These are phyloP conservation scores for Druon quercuslanigerum DNA, from an alignment of 1,140 invertebrate genomes.

Conservation along the genomic window DNA sequence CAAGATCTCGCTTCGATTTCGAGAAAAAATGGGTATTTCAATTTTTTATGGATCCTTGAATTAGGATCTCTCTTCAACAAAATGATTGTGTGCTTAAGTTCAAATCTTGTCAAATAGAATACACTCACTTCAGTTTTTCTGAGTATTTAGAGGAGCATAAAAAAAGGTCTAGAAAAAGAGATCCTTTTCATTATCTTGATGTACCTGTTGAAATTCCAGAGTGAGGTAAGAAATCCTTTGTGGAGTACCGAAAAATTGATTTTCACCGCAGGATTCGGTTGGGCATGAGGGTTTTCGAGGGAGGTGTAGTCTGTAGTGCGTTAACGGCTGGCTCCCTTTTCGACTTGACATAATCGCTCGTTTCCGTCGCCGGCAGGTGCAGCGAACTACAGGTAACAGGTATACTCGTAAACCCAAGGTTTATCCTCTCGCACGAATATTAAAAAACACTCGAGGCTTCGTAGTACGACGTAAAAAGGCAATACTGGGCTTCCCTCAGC, in stretches of 20 bases:
- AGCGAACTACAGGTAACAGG: slow-evolving; percentile 5
- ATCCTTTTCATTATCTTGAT: neutral
- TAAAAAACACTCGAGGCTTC: slow-evolving; percentile 16
- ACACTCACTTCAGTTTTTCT: no score
- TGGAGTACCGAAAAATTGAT: slow-evolving; percentile 26
- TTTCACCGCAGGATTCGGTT: slow-evolving; percentile 25
- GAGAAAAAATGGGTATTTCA: no score
- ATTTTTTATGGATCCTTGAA: no score
- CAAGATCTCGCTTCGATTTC: no score
- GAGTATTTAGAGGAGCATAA: neutral
- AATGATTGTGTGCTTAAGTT: no score
- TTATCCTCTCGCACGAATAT: slow-evolving; percentile 29
- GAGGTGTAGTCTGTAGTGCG: slow-evolving; percentile 11
- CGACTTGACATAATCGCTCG: slow-evolving; percentile 16
- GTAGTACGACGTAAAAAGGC: neutral
- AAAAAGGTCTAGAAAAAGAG: neutral
- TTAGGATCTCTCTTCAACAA: no score
- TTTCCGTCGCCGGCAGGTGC: slow-evolving; percentile 28
- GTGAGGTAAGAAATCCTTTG: slow-evolving; percentile 17
- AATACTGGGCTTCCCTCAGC: neutral
- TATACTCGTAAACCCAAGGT: slow-evolving; percentile 20
- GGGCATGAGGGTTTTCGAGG: neutral
- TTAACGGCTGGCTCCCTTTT: slow-evolving; percentile 20
- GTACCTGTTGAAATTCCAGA: neutral
- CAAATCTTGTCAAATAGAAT: no score